Evolutionary conservation across 1,140 invertebrate species (phyloP), one percentile per base, ranked within the genome.

Genomic region (Pemphigus obesinymphae): DNA sequence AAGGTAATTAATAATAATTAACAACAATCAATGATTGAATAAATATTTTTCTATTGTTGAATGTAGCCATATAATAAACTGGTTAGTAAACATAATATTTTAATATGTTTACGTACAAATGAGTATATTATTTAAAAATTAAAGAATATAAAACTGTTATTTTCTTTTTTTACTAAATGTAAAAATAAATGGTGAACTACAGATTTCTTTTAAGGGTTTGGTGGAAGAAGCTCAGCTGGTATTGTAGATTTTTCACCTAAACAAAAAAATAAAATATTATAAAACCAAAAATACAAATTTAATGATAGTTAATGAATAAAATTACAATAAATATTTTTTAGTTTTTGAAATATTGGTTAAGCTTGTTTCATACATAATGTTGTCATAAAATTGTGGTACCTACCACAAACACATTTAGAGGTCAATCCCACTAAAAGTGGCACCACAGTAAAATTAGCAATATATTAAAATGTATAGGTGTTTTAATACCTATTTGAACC

Each of bases 161-260:
- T 68, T 68, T n/a, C 29, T 34, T 15, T 15, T 40, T 66, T 66
- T 26, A 15, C 8, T 40, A 70, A 70, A 70, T 26, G 11, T 26
- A 43, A 70, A 70, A 66, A 66, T 40, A 40, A 66, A 23, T 23
- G 10, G 10, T 40, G 0, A 66, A 68, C 34, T 34, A 34, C 0
- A 70, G 45, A 7, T 48, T 48, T 73, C 4, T 31, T 31, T 23
- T 50, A 73, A 50, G 70, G 70, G 34, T 73, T 73, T 50, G 70
- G 17, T 31, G 45, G 43, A 73, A 73, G 43, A 13, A 50, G 43
- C 15, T 73, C 70, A 48, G 43, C 43, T 31, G 70, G 70, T 73
- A 73, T 73, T 3, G 15, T 50, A 48, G 70, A 73, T 20, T 73
- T 73, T 73, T 73, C 70, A 20, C 70, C 70, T 73, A 11, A 31